These are phyloP conservation scores for Calameuta filiformis DNA, from an alignment of 2,888 invertebrate genomes.

Conservation along the genomic window DNA sequence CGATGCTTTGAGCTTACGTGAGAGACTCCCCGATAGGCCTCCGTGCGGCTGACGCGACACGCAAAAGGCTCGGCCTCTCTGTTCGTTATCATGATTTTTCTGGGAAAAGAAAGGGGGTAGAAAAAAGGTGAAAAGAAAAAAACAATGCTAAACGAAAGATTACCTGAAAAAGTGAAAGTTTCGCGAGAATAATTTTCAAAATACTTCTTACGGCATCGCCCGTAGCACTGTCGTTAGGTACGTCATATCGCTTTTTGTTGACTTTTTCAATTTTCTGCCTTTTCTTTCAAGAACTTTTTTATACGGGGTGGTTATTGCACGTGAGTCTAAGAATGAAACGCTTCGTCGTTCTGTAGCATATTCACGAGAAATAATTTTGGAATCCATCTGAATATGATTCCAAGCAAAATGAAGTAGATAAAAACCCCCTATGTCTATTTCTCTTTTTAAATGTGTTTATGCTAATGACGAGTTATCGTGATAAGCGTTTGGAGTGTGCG, in stretches of 20 bases:
- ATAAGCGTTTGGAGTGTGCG: slow-evolving; percentile 15
- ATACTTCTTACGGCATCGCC: neutral
- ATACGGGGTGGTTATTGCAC: no score
- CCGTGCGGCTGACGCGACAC: neutral
- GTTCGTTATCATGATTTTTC: neutral
- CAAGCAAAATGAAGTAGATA: slow-evolving; percentile 15
- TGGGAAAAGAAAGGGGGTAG: neutral
- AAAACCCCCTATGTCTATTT: slow-evolving; percentile 22
- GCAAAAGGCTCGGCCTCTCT: neutral
- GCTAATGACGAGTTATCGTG: slow-evolving; percentile 35
- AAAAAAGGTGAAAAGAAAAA: neutral
- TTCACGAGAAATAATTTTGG: slow-evolving; percentile 30
- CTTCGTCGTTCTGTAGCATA: neutral
- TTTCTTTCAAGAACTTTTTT: neutral
- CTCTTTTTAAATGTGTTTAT: slow-evolving; percentile 36
- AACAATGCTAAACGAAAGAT: neutral
- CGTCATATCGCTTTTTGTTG: no score
- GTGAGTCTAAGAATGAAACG: neutral
- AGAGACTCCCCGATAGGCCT: slow-evolving; percentile 12
- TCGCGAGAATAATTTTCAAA: neutral
- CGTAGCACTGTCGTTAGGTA: no score
- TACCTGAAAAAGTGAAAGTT: neutral
- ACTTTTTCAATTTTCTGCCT: neutral
- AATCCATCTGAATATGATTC: slow-evolving; percentile 52
- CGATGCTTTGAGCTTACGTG: slow-evolving; percentile 27